Evolutionary conservation across 2,888 invertebrate species (phyloP).

Genomic region (Lasioglossum marginatum): DNA sequence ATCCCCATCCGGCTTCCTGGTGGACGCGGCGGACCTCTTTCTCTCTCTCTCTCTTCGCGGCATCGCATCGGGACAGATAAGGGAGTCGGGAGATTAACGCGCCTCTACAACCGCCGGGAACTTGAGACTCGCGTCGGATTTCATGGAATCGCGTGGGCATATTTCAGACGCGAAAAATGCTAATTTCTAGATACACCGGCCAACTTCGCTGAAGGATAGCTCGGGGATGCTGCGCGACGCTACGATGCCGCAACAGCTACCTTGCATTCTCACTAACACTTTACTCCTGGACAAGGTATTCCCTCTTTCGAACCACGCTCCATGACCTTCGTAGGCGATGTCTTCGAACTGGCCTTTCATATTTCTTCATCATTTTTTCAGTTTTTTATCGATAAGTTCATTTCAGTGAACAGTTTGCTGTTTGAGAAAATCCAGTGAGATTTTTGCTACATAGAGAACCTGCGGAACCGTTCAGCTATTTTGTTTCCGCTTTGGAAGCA

Average conservation of each 20-base stretch:
- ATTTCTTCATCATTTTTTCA: background rate
- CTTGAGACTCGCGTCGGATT: slow-evolving; percentile 57
- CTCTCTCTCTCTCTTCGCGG: background rate
- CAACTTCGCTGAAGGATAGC: background rate
- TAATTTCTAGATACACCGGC: slow-evolving; percentile 47
- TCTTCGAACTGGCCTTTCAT: background rate
- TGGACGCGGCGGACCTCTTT: slow-evolving; percentile 17
- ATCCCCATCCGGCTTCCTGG: slow-evolving; percentile 25
- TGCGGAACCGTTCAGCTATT: too few species aligned
- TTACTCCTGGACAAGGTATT: background rate
- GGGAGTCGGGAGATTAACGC: slow-evolving; percentile 56
- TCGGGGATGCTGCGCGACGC: background rate
- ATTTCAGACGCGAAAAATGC: slow-evolving; percentile 57
- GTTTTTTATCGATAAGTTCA: too few species aligned
- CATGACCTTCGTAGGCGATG: background rate
- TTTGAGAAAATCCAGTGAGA: too few species aligned
- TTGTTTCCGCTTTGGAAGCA: too few species aligned
- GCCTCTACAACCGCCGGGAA: slow-evolving; percentile 40
- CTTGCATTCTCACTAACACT: background rate
- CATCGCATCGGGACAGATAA: slow-evolving; percentile 55
- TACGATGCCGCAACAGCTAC: background rate
- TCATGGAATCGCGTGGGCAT: slow-evolving; percentile 60
- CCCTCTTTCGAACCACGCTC: background rate
- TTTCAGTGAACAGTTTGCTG: too few species aligned
- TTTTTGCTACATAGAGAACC: too few species aligned